Base-by-base conservation (phyloP, 1,140 invertebrate species). In the Campoletis sonorensis region DNA sequence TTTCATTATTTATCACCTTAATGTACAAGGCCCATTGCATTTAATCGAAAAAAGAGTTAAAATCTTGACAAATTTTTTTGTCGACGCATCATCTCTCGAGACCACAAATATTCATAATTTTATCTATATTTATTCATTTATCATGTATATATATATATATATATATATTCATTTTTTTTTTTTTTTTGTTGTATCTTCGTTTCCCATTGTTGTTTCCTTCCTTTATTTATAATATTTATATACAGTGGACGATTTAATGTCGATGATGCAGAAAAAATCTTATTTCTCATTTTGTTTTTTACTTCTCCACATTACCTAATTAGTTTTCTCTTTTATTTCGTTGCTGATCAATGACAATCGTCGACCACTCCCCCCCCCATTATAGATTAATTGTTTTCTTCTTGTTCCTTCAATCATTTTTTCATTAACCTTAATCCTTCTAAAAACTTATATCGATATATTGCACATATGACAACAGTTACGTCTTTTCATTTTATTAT, bases 381-480 rank as follows among this genome's bases (percentile, higher is more conserved):
- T 40, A 27, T 67, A 64, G 15, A 83, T 87, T 89, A 89, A 91
- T 88, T 91, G 8, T 64, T 21, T 11, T 23, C 2, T 64, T 64
- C n/a, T 58, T 58, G 18, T 58, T n/a, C 21, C 16, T 4, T 67
- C 23, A n/a, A n/a, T n/a, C n/a, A n/a, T n/a, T n/a, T 67, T 13
- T 67, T 67, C 4, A 89, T 88, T 88, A 21, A 84, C 87, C 58
- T 88, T 90, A 91, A 91, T 70, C 68, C 40, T 73, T 67, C 85
- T 89, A 89, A 82, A 91, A 90, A 88, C 79, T 92, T 90, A 91
- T 88, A 87, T 86, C 88, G 84, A 91, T 91, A 91, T 92, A 92
- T 92, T 92, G 91, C 91, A 92, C 91, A 91, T 92, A 91, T 90
- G 90, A 92, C 89, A 92, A 91, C 90, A 92, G 87, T 92, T 91